Conservation (phyloP, 2,888 invertebrate genomes). For the Mellilla xanthometata region DNA sequence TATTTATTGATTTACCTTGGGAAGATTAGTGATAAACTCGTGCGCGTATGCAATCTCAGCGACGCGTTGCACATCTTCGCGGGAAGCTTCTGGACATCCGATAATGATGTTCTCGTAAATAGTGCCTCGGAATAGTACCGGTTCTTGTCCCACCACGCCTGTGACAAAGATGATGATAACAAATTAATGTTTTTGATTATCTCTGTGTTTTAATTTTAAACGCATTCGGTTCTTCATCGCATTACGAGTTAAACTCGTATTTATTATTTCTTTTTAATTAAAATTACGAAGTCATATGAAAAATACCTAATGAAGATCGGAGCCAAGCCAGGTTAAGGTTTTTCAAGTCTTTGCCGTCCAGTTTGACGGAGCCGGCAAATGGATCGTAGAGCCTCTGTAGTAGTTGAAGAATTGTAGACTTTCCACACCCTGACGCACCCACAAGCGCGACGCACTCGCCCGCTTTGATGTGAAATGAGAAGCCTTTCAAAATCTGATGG, state of each 20-base stretch:
- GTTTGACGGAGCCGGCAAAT: slow-evolving; percentile 74
- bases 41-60: slow-evolving; percentile 90
- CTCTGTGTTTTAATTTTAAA: no score
- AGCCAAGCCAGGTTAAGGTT: slow-evolving; percentile 89
- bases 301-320: slow-evolving; percentile 88
- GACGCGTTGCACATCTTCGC: slow-evolving; percentile 87
- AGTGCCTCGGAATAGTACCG: slow-evolving; percentile 90
- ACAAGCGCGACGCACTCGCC: slow-evolving; percentile 89
- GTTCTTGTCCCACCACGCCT: slow-evolving; percentile 94
- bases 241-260: no score
- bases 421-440: slow-evolving; percentile 90
- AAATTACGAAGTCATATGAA: no score
- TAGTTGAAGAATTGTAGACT: slow-evolving; percentile 90
- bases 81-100: slow-evolving; percentile 85
- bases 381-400: slow-evolving; percentile 89
- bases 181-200: no score
- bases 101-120: slow-evolving; percentile 88
- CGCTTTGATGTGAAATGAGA: slow-evolving; percentile 84
- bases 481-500: slow-evolving; percentile 84
- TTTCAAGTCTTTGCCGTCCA: slow-evolving; percentile 86
- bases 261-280: no score
- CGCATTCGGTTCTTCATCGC: no score
- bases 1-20: slow-evolving; percentile 78
- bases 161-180: slow-evolving; percentile 1
- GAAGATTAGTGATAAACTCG: slow-evolving; percentile 87